Base-by-base conservation (phyloP, 2,113 vertebrate species). In the Eolophus roseicapilla region DNA sequence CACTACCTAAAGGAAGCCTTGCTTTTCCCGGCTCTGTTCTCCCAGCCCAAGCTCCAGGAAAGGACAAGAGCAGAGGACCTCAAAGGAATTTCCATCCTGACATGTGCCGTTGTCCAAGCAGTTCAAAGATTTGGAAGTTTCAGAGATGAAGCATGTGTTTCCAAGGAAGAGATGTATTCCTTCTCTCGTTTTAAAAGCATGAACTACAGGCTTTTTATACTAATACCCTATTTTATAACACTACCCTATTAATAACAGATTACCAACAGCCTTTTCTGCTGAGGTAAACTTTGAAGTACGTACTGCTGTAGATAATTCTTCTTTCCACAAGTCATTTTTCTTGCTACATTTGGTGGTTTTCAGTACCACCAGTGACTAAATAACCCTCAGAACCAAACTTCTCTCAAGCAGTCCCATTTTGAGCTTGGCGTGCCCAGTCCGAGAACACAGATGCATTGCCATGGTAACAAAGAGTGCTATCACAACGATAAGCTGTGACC, bases 51-150 rank as follows among this genome's bases (percentile, higher is more conserved):
- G 71, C 37, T 52, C 25, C 2, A 0, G 53, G 53, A 69, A 47
- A 49, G 49, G 37, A 37, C 1, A 0, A 44, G 53, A 74, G 44
- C 37, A 53, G 46, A 55, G 31, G 28, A 46, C 9, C n/a, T 59
- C 73, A 78, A 64, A 83, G 50, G 49, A 43, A 27, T 71, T 92
- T 81, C 20, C 55, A 53, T 50, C 39, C 46, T 67, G 47, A 69
- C n/a, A 27, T 0, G 2, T 88, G 64, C 50, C 53, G 12, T 19
- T 53, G 55, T 67, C 60, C 80, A 87, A 86, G 80, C 33, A 77
- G 68, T 39, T 67, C 77, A 73, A 90, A 67, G 47, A 63, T 52
- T 50, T 91, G 64, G 60, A 79, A 92, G 31, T 62, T 86, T 76
- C 62, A 59, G 90, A 91, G 78, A 63, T 9, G 7, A 81, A 95